phyloP scores from a whole-genome alignment of 2,888 invertebrate species.

The Dasysyrphus albostriatus region DNA sequence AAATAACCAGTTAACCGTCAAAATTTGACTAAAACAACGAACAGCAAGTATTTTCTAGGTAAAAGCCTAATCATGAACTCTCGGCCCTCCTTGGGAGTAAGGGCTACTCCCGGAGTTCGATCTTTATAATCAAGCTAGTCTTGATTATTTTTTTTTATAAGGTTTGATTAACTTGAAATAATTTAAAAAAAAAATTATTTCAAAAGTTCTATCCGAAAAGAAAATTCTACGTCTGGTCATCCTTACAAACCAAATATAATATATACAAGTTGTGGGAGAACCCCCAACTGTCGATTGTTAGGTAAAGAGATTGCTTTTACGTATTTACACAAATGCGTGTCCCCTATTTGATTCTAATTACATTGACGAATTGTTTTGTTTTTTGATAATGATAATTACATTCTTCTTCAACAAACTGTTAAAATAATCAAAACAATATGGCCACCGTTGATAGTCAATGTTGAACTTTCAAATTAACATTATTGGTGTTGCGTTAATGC shows the following conservation, averaged over 20 bases:
- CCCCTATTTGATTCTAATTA: constrained; percentile 48
- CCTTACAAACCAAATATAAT: background rate
- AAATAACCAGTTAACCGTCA: too few relatives aligned
- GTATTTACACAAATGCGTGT: background rate
- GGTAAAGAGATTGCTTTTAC: background rate
- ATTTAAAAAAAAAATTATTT: too few relatives aligned
- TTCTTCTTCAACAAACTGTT: background rate
- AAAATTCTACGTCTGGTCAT: constrained; percentile 6
- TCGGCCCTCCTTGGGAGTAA: too few relatives aligned
- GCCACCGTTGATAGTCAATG: background rate
- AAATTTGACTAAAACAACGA: too few relatives aligned
- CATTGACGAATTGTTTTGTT: constrained; percentile 49
- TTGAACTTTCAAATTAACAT: background rate
- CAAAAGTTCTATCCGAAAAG: too few relatives aligned
- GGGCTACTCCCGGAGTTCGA: too few relatives aligned
- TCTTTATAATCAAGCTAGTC: too few relatives aligned
- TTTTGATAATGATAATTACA: background rate
- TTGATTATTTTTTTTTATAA: too few relatives aligned
- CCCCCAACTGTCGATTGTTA: constrained; percentile 4
- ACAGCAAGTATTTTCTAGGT: too few relatives aligned
- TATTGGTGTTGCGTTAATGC: background rate
- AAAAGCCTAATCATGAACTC: too few relatives aligned
- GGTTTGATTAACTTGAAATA: too few relatives aligned
- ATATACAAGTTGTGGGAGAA: constrained; percentile 1
- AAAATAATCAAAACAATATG: background rate